These are phyloP conservation scores for Hippocampus guttulatus DNA, from an alignment of 2,113 vertebrate species.

Conservation along the genomic window DNA sequence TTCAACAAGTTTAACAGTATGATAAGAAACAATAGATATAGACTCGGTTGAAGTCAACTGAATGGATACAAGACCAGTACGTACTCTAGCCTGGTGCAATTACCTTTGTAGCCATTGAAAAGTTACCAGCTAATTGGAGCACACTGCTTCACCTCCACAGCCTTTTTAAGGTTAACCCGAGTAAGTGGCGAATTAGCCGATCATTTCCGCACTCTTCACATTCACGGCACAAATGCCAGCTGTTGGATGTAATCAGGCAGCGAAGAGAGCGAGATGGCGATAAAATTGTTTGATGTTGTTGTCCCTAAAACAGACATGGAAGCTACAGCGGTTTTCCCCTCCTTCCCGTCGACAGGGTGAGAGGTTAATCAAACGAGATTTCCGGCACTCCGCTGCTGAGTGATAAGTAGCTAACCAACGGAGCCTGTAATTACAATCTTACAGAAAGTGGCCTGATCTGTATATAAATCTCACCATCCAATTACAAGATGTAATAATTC, in stretches of 20 bases:
- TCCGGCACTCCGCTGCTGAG: constrained; percentile 96
- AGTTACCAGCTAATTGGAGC: constrained; percentile 41
- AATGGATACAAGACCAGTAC: constrained; percentile 7
- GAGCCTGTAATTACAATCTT: constrained; percentile 87
- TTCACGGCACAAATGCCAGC: constrained; percentile 83
- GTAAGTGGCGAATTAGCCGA: constrained; percentile 48
- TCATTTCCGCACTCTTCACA: constrained; percentile 79
- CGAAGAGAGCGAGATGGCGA: constrained; percentile 61
- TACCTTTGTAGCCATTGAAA: constrained; percentile 33
- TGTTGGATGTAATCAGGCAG: constrained; percentile 75
- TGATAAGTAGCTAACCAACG: constrained; percentile 89
- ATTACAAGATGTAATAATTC: constrained; percentile 99
- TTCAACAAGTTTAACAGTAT: neutral
- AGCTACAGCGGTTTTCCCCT: constrained; percentile 80
- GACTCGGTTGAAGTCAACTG: constrained; percentile 7
- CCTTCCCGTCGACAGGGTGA: constrained; percentile 86
- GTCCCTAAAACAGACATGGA: constrained; percentile 95
- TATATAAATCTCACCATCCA: constrained; percentile 99
- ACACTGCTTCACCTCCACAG: constrained; percentile 66
- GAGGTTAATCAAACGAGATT: constrained; percentile 99
- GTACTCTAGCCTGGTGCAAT: constrained; percentile 18
- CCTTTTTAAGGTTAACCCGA: constrained; percentile 6
- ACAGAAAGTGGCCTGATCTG: constrained; percentile 83
- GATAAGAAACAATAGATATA: constrained; percentile 19
- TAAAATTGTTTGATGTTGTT: constrained; percentile 97